phyloP scores from a whole-genome alignment of 2,113 vertebrate genomes.

The Tautogolabrus adspersus region DNA sequence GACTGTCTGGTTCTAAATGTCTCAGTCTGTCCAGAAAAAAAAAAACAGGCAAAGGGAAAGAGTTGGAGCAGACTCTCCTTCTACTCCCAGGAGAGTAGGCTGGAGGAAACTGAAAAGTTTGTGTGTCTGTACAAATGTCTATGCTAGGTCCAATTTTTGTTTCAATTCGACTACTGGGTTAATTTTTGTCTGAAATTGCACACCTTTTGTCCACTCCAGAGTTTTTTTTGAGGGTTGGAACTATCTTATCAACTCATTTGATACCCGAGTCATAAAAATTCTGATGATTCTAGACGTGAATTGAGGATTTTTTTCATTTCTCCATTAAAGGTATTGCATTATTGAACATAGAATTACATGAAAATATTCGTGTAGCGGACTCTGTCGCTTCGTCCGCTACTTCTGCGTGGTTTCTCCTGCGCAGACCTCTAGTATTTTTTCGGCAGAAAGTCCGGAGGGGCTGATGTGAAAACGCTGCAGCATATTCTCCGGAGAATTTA shows the following conservation, averaged over 20 bases:
- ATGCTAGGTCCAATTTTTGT: not conserved
- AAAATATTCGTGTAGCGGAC: too few species aligned
- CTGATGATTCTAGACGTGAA: too few species aligned
- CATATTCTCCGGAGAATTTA: too few species aligned
- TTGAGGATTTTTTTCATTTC: too few species aligned
- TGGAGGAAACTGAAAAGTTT: not conserved
- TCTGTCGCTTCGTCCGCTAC: too few species aligned
- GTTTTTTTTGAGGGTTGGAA: not conserved
- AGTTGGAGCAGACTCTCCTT: constrained; percentile 7
- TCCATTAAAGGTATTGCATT: too few species aligned
- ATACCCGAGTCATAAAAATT: not conserved
- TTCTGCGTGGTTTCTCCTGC: too few species aligned
- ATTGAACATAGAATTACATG: too few species aligned
- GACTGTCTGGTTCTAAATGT: constrained; percentile 62
- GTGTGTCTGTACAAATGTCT: not conserved
- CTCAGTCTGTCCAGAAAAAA: constrained; percentile 46
- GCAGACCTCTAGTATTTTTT: too few species aligned
- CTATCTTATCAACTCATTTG: not conserved
- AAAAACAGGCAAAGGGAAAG: constrained; percentile 10
- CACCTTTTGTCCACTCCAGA: not conserved
- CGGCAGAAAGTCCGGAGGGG: too few species aligned
- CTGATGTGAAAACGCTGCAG: too few species aligned
- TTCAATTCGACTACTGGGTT: not conserved
- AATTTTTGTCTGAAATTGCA: not conserved
- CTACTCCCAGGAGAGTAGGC: not conserved